Evolutionary conservation across 1,140 invertebrate species (phyloP).

Genomic region (Helicorthomorpha holstii): DNA sequence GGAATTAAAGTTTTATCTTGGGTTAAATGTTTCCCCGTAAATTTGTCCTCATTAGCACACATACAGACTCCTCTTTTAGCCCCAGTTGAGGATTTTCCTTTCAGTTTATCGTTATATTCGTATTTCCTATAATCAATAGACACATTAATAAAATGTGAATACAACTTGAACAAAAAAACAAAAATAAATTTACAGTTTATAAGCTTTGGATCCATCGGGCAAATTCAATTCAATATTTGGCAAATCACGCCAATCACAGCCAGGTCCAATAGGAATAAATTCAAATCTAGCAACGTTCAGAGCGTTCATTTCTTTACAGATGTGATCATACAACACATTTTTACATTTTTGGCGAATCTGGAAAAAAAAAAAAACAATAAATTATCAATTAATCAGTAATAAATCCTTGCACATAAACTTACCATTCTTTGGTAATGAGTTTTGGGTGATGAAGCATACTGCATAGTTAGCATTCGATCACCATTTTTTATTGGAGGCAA

Average conservation of each 20-base stretch:
- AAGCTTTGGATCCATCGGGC: constrained; percentile 45
- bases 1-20: constrained; percentile 75
- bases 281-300: constrained; percentile 59
- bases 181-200: constrained; percentile 34
- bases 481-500: constrained; percentile 59
- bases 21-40: constrained; percentile 49
- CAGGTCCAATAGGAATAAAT: constrained; percentile 51
- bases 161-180: neutral
- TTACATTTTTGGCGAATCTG: constrained; percentile 42
- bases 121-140: constrained; percentile 34
- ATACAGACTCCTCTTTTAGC: constrained; percentile 56
- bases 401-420: constrained; percentile 15
- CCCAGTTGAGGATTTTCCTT: constrained; percentile 38
- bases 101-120: constrained; percentile 48
- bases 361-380: constrained; percentile 9
- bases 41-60: constrained; percentile 41
- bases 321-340: constrained; percentile 49
- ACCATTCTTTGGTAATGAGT: constrained; percentile 60
- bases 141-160: neutral
- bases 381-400: neutral
- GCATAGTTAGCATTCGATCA: constrained; percentile 45
- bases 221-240: constrained; percentile 57
- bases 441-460: constrained; percentile 48
- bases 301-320: constrained; percentile 69
- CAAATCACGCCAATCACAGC: constrained; percentile 73